Conservation (phyloP, 2,888 invertebrate genomes). For the Cryptocheilus praepositus region DNA sequence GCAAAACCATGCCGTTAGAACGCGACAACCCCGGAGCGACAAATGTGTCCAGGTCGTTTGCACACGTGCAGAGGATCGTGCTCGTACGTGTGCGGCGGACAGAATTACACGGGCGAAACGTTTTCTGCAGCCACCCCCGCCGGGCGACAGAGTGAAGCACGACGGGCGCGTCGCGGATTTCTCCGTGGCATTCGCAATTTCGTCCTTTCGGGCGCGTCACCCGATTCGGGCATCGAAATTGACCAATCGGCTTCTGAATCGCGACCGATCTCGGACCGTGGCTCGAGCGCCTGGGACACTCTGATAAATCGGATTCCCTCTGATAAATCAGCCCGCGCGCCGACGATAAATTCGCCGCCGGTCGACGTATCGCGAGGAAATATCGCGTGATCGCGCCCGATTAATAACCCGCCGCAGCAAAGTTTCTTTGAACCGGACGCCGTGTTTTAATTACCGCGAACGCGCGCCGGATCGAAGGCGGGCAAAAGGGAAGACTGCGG, state of each 20-base stretch:
- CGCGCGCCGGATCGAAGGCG: not conserved
- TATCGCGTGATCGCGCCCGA: conserved; percentile 63
- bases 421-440: conserved; percentile 32
- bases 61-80: too few species aligned
- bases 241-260: conserved; percentile 49
- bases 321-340: conserved; percentile 50
- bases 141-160: not conserved
- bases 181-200: conserved; percentile 4
- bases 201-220: conserved; percentile 5
- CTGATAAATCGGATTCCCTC: conserved; percentile 54
- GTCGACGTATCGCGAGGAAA: conserved; percentile 56
- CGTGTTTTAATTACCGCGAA: conserved; percentile 41
- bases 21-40: too few species aligned
- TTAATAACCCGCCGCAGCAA: conserved; percentile 51
- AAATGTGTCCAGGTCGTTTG: too few species aligned
- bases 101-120: too few species aligned
- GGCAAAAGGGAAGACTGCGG: not conserved
- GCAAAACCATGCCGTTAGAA: too few species aligned
- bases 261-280: conserved; percentile 31
- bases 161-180: not conserved
- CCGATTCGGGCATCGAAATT: conserved; percentile 29
- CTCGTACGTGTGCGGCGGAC: too few species aligned
- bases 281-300: conserved; percentile 37
- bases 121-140: too few species aligned
- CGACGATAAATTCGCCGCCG: conserved; percentile 53